Base-by-base conservation (phyloP, 2,888 invertebrate genomes). In the Timema podura region DNA sequence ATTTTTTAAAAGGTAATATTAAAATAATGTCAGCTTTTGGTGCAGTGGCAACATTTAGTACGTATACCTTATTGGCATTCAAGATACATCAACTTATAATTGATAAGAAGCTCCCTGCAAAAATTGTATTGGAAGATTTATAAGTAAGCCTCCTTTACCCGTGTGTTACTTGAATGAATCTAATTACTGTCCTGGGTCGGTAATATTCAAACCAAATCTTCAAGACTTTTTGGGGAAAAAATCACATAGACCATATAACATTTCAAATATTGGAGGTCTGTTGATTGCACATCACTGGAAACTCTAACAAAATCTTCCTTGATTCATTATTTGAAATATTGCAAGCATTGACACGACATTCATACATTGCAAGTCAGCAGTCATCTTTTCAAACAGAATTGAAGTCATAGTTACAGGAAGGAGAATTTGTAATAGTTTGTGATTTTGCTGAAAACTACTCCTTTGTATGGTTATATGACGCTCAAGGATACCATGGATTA, bases 361-460 rank as follows among this genome's bases (percentile, higher is more conserved):
- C 47, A 8, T 68, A 64, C 45, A 61, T 68, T 16, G 45, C 64
- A 11, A 10, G 30, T n/a, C 64, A 65, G 64, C 64, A 68, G 30
- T 64, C 47, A 45, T 65, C 44, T 7, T 65, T 65, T 44, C 64
- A 48, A 30, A 65, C 48, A 13, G n/a, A 5, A 11, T 44, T 46
- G 9, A 68, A 16, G 30, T 2, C 30, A 30, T 2, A 2, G 30
- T 30, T 30, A 3, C 1, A 47, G 59, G 44, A 64, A 45, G 51
- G 54, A 11, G 54, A 10, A 54, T 7, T 10, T 6, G 6, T 68
- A 15, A 2, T 68, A 6, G 13, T 57, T 11, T 16, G 68, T 68
- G 74, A 75, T 71, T 75, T 76, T 72, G 69, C 74, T 16, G 76
- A 76, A 70, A 74, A 74, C 47, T 74, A 71, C 49, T 59, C 68